Percentiles rank a stretch among this genome's conserved stretches.
phyloP scores from a whole-genome alignment of 2,888 invertebrate genomes.

The Oxyscelio sp. region DNA sequence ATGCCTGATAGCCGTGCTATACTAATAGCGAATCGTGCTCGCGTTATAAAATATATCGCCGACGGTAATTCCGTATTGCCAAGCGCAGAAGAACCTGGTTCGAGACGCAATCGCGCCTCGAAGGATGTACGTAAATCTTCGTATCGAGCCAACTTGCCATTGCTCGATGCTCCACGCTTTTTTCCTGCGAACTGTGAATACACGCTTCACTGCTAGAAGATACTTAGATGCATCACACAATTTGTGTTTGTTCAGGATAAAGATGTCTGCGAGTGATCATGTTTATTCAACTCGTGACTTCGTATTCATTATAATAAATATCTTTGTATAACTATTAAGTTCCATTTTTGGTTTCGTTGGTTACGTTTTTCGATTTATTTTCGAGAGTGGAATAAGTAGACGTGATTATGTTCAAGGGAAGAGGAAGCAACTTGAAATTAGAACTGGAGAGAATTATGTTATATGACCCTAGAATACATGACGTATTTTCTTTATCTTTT shows the following conservation, averaged over 20 bases:
- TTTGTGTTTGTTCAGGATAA: conserved; percentile 65
- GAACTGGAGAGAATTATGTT: too few species aligned
- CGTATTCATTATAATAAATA: conserved; percentile 18
- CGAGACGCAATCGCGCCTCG: conserved; percentile 70
- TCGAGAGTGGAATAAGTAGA: not conserved
- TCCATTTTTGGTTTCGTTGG: not conserved
- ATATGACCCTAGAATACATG: too few species aligned
- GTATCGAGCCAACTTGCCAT: conserved; percentile 72
- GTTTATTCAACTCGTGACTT: conserved; percentile 12
- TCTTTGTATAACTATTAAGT: not conserved
- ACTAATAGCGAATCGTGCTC: conserved; percentile 73
- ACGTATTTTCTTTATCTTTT: too few species aligned
- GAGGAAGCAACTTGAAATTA: too few species aligned
- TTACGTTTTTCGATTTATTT: not conserved
- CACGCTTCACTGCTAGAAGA: conserved; percentile 61
- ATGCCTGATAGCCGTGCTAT: conserved; percentile 67
- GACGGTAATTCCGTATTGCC: conserved; percentile 71
- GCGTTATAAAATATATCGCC: conserved; percentile 73
- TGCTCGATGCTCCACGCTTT: conserved; percentile 62
- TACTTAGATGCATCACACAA: conserved; percentile 65
- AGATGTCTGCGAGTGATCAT: conserved; percentile 40
- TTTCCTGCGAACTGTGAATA: conserved; percentile 53
- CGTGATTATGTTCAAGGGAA: not conserved
- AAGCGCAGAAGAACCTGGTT: conserved; percentile 47
- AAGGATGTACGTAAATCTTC: conserved; percentile 72